These are phyloP conservation scores for Taurulus bubalis DNA, from an alignment of 2,113 vertebrate species.

Conservation along the genomic window DNA sequence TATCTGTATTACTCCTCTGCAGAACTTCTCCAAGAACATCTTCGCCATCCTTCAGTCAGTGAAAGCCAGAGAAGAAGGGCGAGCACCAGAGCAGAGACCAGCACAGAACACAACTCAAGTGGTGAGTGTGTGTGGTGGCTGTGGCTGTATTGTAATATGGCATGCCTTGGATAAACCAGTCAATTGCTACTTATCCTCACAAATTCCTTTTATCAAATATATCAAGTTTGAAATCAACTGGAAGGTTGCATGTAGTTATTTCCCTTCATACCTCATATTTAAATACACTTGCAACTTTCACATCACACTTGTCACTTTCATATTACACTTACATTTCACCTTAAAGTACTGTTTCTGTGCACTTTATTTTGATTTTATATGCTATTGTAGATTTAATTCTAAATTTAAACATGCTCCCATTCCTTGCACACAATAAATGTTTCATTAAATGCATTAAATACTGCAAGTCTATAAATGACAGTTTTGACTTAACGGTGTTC, in stretches of 20 bases:
- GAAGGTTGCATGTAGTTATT: not conserved
- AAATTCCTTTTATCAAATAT: conserved; percentile 9
- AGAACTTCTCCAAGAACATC: conserved; percentile 99
- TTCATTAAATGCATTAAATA: no score
- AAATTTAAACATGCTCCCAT: no score
- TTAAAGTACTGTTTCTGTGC: no score
- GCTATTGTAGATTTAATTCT: no score
- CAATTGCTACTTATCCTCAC: not conserved
- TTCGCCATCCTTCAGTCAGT: conserved; percentile 99
- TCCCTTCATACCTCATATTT: no score
- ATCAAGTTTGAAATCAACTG: conserved; percentile 46
- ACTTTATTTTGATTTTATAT: no score
- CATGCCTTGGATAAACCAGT: not conserved
- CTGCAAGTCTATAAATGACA: no score
- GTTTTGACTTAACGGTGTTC: not conserved
- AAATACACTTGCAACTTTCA: no score
- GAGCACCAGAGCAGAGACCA: conserved; percentile 95
- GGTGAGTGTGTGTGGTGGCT: conserved; percentile 74
- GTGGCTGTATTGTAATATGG: not conserved
- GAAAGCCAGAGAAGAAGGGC: conserved; percentile 97
- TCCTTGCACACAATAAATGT: no score
- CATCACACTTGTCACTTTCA: no score
- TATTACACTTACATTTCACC: no score
- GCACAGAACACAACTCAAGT: conserved; percentile 91
- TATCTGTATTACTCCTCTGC: conserved; percentile 61